phyloP scores from a whole-genome alignment of 2,113 vertebrate genomes.

The Notothenia coriiceps region DNA sequence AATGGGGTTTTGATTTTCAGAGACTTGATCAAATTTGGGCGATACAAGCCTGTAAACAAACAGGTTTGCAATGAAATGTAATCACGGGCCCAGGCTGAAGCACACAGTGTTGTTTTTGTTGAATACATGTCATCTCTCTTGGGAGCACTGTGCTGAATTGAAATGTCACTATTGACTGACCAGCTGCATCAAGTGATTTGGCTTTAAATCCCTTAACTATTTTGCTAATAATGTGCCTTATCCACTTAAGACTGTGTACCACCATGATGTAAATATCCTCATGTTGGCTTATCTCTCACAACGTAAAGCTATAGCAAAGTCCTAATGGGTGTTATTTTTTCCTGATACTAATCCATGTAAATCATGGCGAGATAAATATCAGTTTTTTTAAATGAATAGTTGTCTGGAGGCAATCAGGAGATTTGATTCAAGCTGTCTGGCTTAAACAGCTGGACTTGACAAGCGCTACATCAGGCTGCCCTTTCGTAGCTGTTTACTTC shows the following conservation, averaged over 20 bases:
- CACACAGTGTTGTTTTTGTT: slow-evolving; percentile 18
- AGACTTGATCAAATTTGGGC: slow-evolving; percentile 21
- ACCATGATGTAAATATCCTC: background rate
- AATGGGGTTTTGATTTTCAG: slow-evolving; percentile 15
- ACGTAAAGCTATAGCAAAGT: background rate
- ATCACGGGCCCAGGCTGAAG: slow-evolving; percentile 8
- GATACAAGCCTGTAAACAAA: too few species aligned
- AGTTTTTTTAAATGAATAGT: background rate
- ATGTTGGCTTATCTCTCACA: slow-evolving; percentile 1
- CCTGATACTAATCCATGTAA: background rate
- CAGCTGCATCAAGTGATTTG: slow-evolving; percentile 38
- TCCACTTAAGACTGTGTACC: background rate
- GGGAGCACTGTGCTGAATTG: slow-evolving; percentile 43
- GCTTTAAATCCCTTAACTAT: slow-evolving; percentile 18
- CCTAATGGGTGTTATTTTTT: background rate
- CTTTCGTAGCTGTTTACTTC: slow-evolving; percentile 17
- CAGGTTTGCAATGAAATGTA: slow-evolving; percentile 38
- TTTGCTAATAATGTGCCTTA: slow-evolving; percentile 5
- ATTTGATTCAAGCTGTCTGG: slow-evolving; percentile 24
- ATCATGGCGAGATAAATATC: slow-evolving; percentile 13
- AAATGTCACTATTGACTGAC: slow-evolving; percentile 45
- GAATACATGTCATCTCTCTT: slow-evolving; percentile 33
- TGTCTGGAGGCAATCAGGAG: slow-evolving; percentile 2
- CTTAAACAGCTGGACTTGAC: slow-evolving; percentile 46
- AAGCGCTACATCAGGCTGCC: slow-evolving; percentile 45